Evolutionary conservation across 64 coral and sea anemone species (phyloP).

Genomic region (Stylophora pistillata): DNA sequence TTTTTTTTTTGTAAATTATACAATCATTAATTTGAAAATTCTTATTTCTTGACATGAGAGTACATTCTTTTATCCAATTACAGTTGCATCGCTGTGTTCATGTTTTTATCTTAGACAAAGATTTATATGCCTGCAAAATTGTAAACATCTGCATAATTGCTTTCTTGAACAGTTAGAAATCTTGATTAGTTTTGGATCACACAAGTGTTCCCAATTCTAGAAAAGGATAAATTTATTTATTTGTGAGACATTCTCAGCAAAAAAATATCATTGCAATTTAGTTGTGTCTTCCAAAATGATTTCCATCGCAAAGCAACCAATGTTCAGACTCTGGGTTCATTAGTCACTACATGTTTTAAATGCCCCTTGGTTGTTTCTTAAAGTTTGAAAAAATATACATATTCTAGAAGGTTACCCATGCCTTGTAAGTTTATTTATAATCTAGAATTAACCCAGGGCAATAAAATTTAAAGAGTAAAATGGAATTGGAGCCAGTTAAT

Average conservation of each 20-base stretch:
- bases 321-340: neutral
- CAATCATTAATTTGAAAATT: constrained; percentile 78
- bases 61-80: neutral
- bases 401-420: neutral
- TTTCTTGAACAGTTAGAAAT: neutral
- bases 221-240: constrained; percentile 21
- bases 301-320: neutral
- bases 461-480: constrained; percentile 31
- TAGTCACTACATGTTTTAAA: neutral
- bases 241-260: neutral
- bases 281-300: constrained; percentile 5
- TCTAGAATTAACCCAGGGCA: constrained; percentile 44
- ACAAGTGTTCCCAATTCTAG: neutral
- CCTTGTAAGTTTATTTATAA: constrained; percentile 41
- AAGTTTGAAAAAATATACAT: neutral
- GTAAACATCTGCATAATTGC: constrained; percentile 14
- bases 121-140: constrained; percentile 3
- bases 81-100: neutral
- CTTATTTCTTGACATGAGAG: constrained; percentile 52
- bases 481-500: neutral
- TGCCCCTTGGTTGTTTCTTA: neutral
- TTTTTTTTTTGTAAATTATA: constrained; percentile 98
- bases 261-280: neutral
- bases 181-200: neutral
- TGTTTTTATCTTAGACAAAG: neutral